phyloP scores from a whole-genome alignment of 37 sponge, comb jelly and placozoan genomes.

The Beroe forskalii region DNA sequence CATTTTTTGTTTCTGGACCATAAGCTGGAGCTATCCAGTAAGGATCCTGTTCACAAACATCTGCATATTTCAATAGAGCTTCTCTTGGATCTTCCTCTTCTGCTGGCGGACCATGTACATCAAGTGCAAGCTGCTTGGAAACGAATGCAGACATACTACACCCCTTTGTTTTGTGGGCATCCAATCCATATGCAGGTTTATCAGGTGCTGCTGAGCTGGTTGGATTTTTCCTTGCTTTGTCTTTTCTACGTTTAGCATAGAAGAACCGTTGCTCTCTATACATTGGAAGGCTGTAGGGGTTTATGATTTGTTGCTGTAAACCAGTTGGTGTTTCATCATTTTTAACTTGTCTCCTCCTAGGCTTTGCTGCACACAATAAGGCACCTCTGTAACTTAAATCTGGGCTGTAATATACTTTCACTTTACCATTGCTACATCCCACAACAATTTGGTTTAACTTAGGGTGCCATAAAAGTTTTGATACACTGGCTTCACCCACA shows the following conservation, averaged over 20 bases:
- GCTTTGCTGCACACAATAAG: slow-evolving; percentile 42
- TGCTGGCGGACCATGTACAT: slow-evolving; percentile 53
- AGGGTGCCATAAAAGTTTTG: slow-evolving; percentile 84
- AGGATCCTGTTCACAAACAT: slow-evolving; percentile 79
- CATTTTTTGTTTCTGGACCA: slow-evolving; percentile 59
- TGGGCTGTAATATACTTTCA: slow-evolving; percentile 75
- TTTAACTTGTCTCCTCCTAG: neutral
- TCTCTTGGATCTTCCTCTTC: slow-evolving; percentile 85
- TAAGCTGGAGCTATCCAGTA: slow-evolving; percentile 92
- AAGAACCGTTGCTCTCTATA: slow-evolving; percentile 78
- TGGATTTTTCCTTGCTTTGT: slow-evolving; percentile 84
- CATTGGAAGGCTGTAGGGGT: slow-evolving; percentile 87
- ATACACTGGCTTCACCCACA: slow-evolving; percentile 78
- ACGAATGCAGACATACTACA: slow-evolving; percentile 41
- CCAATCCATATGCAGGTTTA: slow-evolving; percentile 52
- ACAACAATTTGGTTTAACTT: slow-evolving; percentile 90
- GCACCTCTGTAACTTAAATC: slow-evolving; percentile 68
- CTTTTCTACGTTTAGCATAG: slow-evolving; percentile 76
- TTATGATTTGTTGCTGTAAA: slow-evolving; percentile 45
- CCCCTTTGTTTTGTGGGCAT: slow-evolving; percentile 57
- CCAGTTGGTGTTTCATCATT: slow-evolving; percentile 46
- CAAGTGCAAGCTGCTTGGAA: slow-evolving; percentile 62
- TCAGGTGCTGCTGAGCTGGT: slow-evolving; percentile 68
- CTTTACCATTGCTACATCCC: slow-evolving; percentile 79
- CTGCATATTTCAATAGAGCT: slow-evolving; percentile 88